These are phyloP conservation scores for Drosophila albomicans DNA, from an alignment of 1,140 invertebrate genomes.

Conservation along the genomic window DNA sequence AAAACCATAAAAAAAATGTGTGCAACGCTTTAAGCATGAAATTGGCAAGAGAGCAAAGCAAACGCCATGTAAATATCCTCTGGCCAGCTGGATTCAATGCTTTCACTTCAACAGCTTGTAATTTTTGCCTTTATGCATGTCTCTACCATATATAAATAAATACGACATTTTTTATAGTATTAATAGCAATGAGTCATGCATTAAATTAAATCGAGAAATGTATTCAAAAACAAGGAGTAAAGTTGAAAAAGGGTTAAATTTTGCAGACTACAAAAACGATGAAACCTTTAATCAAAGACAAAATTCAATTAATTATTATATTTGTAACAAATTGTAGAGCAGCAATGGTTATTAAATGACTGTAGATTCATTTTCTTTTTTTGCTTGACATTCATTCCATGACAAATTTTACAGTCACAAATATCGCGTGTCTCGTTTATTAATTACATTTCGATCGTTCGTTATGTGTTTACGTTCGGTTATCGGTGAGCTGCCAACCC, in stretches of 20 bases:
- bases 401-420: too few relatives aligned
- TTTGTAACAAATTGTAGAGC: too few relatives aligned
- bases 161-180: not conserved
- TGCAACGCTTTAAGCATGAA: not conserved
- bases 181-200: not conserved
- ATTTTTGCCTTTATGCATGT: not conserved
- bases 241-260: not conserved
- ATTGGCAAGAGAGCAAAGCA: constrained; percentile 18
- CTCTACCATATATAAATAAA: not conserved
- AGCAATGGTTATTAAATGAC: too few relatives aligned
- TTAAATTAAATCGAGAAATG: constrained; percentile 12
- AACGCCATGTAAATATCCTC: constrained; percentile 21
- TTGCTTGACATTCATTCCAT: too few relatives aligned
- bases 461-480: too few relatives aligned
- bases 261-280: not conserved
- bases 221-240: not conserved
- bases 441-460: too few relatives aligned
- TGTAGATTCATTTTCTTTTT: too few relatives aligned
- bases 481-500: too few relatives aligned
- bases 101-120: constrained; percentile 4
- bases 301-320: too few relatives aligned
- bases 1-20: not conserved
- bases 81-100: not conserved
- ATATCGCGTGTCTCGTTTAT: too few relatives aligned
- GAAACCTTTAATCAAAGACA: not conserved